Evolutionary conservation across 2,888 invertebrate genomes (phyloP).

Genomic region (Pheosia tremula): DNA sequence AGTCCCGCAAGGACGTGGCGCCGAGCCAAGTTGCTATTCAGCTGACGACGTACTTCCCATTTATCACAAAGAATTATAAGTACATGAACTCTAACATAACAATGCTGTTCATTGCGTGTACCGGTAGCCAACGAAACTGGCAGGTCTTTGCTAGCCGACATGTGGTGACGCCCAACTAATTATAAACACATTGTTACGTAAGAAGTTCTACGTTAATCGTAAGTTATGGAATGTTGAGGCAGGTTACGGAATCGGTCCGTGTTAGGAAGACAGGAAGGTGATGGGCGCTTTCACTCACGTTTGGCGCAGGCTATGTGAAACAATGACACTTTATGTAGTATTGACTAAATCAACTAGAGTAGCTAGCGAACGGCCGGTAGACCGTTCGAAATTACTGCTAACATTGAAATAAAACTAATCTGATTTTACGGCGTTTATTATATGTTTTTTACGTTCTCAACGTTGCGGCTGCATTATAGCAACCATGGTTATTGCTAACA

Average conservation of each 20-base stretch:
- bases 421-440: no score
- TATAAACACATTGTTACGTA: slow-evolving; percentile 27
- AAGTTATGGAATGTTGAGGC: slow-evolving; percentile 42
- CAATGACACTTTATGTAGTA: slow-evolving; percentile 42
- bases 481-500: no score
- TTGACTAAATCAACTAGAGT: no score
- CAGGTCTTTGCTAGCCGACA: slow-evolving; percentile 21
- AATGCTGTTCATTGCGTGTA: slow-evolving; percentile 32
- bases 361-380: no score
- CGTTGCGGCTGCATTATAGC: no score
- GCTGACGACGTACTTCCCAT: slow-evolving; percentile 26
- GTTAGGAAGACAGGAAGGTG: slow-evolving; percentile 49
- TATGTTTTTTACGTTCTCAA: no score
- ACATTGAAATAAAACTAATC: no score
- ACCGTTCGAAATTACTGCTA: no score
- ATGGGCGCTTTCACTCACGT: slow-evolving; percentile 63
- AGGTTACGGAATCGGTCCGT: slow-evolving; percentile 53
- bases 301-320: slow-evolving; percentile 30
- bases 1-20: slow-evolving; percentile 13
- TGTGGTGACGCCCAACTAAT: slow-evolving; percentile 24
- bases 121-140: slow-evolving; percentile 17
- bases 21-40: slow-evolving; percentile 24
- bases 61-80: slow-evolving; percentile 33
- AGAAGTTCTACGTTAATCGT: slow-evolving; percentile 17
- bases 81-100: slow-evolving; percentile 28